Conservation (phyloP, 2,888 invertebrate species). For the Altica lythri region DNA sequence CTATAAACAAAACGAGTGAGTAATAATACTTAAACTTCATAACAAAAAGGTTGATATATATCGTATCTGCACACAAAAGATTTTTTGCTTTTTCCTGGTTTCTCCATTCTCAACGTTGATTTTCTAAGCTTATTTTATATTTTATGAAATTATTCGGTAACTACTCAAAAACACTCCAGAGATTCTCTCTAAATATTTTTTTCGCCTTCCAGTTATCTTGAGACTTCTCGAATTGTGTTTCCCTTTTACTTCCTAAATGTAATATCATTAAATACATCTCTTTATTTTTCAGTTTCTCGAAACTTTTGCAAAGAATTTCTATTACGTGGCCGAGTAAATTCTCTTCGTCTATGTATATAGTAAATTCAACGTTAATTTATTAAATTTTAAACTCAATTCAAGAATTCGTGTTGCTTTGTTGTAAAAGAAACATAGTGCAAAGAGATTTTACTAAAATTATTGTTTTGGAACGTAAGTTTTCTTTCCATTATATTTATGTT, state of each 20-base stretch:
- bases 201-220: constrained; percentile 17
- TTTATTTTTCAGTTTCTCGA: constrained; percentile 14
- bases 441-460: too few relatives aligned
- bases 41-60: too few relatives aligned
- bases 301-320: constrained; percentile 19
- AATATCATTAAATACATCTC: constrained; percentile 22
- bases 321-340: constrained; percentile 19
- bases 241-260: constrained; percentile 13
- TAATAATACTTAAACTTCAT: too few relatives aligned
- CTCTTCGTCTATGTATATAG: constrained; percentile 1
- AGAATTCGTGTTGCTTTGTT: too few relatives aligned
- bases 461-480: too few relatives aligned
- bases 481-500: too few relatives aligned
- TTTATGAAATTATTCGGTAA: constrained; percentile 18
- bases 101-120: too few relatives aligned
- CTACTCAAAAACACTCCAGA: constrained; percentile 15
- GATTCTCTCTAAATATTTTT: constrained; percentile 12
- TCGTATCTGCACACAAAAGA: too few relatives aligned
- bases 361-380: constrained; percentile 24
- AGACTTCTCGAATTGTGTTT: constrained; percentile 22
- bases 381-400: constrained; percentile 28
- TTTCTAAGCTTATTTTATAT: too few relatives aligned
- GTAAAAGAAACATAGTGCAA: too few relatives aligned
- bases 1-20: too few relatives aligned
- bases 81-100: too few relatives aligned